These are phyloP conservation scores for Scolopax mira DNA, from an alignment of 2,113 vertebrate species.

Conservation along the genomic window DNA sequence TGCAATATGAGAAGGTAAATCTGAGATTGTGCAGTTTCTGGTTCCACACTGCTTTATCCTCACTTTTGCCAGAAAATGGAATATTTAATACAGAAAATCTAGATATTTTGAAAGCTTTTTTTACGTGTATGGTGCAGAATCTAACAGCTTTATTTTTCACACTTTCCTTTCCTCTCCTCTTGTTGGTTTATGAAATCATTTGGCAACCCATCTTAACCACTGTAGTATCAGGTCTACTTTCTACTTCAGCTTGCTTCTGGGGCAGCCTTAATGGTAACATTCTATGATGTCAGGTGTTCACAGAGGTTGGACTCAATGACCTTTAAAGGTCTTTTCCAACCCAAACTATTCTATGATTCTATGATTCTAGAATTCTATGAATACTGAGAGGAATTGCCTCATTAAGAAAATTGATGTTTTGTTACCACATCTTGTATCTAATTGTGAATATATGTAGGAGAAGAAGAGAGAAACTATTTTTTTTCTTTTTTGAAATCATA, in stretches of 20 bases:
- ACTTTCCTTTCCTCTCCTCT: background rate
- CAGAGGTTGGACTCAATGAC: background rate
- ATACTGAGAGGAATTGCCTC: background rate
- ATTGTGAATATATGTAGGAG: background rate
- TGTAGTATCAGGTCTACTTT: background rate
- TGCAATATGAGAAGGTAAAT: background rate
- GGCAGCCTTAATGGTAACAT: background rate
- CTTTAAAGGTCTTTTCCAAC: background rate
- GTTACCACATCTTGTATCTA: background rate
- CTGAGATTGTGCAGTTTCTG: background rate
- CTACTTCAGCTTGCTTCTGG: background rate
- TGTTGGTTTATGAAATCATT: background rate
- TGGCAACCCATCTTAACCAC: background rate
- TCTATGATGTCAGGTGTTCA: background rate
- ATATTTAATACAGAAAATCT: background rate
- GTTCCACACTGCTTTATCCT: background rate
- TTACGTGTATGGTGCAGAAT: background rate
- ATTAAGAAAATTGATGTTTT: background rate
- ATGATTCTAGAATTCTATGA: background rate
- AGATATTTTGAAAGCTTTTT: background rate
- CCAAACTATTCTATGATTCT: background rate
- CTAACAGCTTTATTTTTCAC: background rate
- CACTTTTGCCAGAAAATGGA: background rate
- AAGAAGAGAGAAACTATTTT: background rate
- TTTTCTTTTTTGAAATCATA: background rate